Conservation (phyloP, 2,797 vertebrate species). For the Propithecus deckenii region DNA sequence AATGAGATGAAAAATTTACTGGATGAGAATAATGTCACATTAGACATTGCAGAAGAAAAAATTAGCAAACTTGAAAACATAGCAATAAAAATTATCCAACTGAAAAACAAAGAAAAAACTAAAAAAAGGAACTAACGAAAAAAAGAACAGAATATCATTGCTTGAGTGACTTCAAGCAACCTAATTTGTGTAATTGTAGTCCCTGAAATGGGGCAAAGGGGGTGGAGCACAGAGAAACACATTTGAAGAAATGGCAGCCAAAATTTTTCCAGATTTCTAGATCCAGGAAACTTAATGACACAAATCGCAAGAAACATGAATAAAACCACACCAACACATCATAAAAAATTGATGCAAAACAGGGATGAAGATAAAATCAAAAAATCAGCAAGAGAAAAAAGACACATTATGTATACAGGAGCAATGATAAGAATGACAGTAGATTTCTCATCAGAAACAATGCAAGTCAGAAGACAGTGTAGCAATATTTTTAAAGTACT, state of each 20-base stretch:
- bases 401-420: background rate
- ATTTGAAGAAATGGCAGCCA: background rate
- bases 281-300: background rate
- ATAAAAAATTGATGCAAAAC: background rate
- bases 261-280: background rate
- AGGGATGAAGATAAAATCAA: background rate
- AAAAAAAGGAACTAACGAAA: background rate
- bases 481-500: background rate
- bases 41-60: background rate
- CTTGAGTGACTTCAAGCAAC: background rate
- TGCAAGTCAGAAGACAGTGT: background rate
- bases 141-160: background rate
- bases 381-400: constrained; percentile 5
- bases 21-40: background rate
- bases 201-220: background rate
- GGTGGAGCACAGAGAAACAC: background rate
- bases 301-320: background rate
- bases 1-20: background rate
- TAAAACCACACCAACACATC: background rate
- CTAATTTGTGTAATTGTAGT: background rate
- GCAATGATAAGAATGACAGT: background rate
- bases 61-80: background rate
- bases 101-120: background rate
- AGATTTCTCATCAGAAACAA: background rate
- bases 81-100: background rate